Conservation (phyloP, 2,797 vertebrate genomes). For the Lerista edwardsae region DNA sequence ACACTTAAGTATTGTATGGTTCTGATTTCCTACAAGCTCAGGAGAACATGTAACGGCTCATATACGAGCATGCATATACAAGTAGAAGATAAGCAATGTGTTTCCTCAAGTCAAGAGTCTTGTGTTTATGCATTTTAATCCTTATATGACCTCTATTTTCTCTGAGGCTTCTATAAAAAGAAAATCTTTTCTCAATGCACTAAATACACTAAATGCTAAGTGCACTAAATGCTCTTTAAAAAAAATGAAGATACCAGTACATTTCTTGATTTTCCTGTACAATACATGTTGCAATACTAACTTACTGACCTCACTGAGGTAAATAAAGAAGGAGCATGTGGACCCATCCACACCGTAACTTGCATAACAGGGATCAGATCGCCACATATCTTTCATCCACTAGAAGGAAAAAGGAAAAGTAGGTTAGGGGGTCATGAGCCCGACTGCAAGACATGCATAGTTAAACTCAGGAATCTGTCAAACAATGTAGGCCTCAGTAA, state of each 20-base stretch:
- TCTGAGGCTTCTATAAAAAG: not conserved
- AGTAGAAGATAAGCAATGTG: no score
- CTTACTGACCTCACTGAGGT: constrained; percentile 95
- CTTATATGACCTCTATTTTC: not conserved
- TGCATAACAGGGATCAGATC: constrained; percentile 91
- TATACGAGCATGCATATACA: no score
- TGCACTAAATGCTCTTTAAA: not conserved
- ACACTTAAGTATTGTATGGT: not conserved
- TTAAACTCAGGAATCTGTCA: not conserved
- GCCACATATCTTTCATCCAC: constrained; percentile 99
- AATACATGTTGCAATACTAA: not conserved
- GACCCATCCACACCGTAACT: constrained; percentile 98
- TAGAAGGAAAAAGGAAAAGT: constrained; percentile 70
- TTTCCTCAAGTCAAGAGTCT: no score
- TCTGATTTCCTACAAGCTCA: not conserved
- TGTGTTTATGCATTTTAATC: no score
- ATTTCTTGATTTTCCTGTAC: not conserved
- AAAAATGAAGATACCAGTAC: not conserved
- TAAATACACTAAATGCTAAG: not conserved
- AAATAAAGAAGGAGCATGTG: constrained; percentile 97
- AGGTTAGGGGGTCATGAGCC: constrained; percentile 19
- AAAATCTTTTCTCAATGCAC: not conserved
- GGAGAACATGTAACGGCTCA: no score
- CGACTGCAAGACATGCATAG: not conserved
- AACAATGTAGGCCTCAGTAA: not conserved